Conservation (phyloP, 2,888 invertebrate genomes). For the Drosophila nr. perissopoda region DNA sequence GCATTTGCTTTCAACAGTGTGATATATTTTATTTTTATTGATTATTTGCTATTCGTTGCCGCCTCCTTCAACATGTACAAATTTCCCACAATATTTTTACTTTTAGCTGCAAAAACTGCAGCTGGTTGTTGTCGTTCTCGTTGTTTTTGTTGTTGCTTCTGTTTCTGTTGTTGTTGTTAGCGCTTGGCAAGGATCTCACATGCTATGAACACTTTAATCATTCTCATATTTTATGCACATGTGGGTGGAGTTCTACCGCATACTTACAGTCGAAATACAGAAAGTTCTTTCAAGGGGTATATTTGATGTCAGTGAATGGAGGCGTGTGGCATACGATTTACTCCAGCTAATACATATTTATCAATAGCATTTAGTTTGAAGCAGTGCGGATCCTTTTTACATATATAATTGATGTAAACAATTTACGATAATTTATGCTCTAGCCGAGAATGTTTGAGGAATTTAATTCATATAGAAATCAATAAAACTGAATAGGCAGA, state of each 20-base stretch:
- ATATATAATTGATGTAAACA: not conserved
- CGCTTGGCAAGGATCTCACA: constrained; percentile 60
- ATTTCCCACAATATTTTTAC: constrained; percentile 70
- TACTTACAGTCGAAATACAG: not conserved
- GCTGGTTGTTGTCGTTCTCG: not conserved
- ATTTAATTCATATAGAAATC: too few species aligned
- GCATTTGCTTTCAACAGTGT: constrained; percentile 69
- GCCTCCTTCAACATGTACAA: constrained; percentile 58
- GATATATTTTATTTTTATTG: constrained; percentile 81
- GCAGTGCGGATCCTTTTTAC: not conserved
- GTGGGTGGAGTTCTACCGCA: constrained; percentile 27
- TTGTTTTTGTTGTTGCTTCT: constrained; percentile 23
- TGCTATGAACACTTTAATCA: constrained; percentile 77
- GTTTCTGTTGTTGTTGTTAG: constrained; percentile 21
- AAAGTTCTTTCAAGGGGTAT: constrained; percentile 3
- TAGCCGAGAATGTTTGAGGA: not conserved
- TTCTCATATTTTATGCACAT: constrained; percentile 73
- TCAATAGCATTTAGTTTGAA: not conserved
- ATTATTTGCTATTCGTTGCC: constrained; percentile 67
- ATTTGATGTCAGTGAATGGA: constrained; percentile 3
- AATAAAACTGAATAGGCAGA: not conserved
- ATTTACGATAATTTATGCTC: not conserved
- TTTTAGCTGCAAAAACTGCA: constrained; percentile 48
- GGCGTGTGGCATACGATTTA: constrained; percentile 9
- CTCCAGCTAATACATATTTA: constrained; percentile 11